Evolutionary conservation across 35 echinoderm and acorn worm genomes (phyloP), one percentile per base, ranked within the genome.

Genomic region (Patiria miniata): DNA sequence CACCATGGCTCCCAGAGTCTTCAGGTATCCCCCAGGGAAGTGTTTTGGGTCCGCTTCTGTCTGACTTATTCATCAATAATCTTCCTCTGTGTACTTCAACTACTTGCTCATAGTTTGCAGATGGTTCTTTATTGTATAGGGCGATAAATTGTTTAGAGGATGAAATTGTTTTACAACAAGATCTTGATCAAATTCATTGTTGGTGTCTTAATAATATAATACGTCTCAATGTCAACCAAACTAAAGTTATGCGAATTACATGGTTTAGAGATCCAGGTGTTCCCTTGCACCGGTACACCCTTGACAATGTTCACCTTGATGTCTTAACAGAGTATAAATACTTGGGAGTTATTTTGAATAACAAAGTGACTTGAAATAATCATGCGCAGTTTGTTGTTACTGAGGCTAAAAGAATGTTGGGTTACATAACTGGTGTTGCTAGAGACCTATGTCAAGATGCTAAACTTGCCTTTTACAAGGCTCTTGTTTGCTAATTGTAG

Each of bases 121-220:
- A 8, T 68, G 61, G 26, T 68, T 21, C 22, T 18, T 68, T 8
- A 23, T 68, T 68, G 22, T 68, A 68, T 68, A 18, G 61, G n/a
- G 16, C 61, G 26, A 68, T 1, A 68, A 68, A 14, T 28, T 68
- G 21, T 33, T 2, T 1, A 26, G 61, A 68, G n/a, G 61, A 68
- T 8, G 61, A 68, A 33, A 8, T n/a, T 8, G 26, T 68, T 26
- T 7, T 68, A 7, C 61, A 68, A 68, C 3, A 68, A 18, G 61
- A 68, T 28, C 61, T 68, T 26, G 21, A 68, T 33, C 61, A 68
- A 68, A 68, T 68, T 28, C 61, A 68, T 68, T 7, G 61, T 68
- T 68, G 61, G 61, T 68, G 61, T 68, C 61, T 68, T 8, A 68
- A 68, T 8, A 68, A 68, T 68, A 23, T 14, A 68, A n/a, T 68